Conservation (phyloP, 2,113 vertebrate genomes). For the Nibea albiflora region DNA sequence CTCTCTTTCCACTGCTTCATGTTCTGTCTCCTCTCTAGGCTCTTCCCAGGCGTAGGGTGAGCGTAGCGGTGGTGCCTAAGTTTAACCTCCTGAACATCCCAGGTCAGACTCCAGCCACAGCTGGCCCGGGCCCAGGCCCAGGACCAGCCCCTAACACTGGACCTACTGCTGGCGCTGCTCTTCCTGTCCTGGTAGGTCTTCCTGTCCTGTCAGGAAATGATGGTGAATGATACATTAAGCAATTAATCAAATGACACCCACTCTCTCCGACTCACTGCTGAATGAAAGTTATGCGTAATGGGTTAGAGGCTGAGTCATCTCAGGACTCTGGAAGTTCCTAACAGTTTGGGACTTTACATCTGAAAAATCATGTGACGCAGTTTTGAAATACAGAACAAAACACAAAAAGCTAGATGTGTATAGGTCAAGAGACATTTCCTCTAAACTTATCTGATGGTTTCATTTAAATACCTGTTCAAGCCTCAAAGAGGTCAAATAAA, state of each 20-base stretch:
- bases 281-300: neutral
- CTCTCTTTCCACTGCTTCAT: neutral
- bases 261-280: neutral
- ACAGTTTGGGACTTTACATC: neutral
- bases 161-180: slow-evolving; percentile 65
- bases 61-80: slow-evolving; percentile 97
- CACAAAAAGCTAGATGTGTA: neutral
- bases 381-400: neutral
- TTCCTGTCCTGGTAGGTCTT: slow-evolving; percentile 90
- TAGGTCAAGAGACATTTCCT: neutral
- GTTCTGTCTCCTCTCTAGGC: slow-evolving; percentile 82
- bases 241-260: slow-evolving; percentile 21
- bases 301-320: neutral
- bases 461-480: neutral
- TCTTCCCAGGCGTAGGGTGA: slow-evolving; percentile 95
- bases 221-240: slow-evolving; percentile 36
- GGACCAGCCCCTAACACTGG: slow-evolving; percentile 72
- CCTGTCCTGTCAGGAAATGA: slow-evolving; percentile 51
- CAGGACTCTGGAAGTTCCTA: neutral
- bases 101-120: slow-evolving; percentile 85
- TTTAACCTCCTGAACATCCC: slow-evolving; percentile 95
- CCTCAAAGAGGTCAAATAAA: neutral
- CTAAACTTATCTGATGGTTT: neutral
- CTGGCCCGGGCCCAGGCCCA: slow-evolving; percentile 66
- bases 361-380: neutral